Evolutionary conservation across 1,140 invertebrate genomes (phyloP), one percentile per base, ranked within the genome.

Genomic region (Melanaphis sacchari): DNA sequence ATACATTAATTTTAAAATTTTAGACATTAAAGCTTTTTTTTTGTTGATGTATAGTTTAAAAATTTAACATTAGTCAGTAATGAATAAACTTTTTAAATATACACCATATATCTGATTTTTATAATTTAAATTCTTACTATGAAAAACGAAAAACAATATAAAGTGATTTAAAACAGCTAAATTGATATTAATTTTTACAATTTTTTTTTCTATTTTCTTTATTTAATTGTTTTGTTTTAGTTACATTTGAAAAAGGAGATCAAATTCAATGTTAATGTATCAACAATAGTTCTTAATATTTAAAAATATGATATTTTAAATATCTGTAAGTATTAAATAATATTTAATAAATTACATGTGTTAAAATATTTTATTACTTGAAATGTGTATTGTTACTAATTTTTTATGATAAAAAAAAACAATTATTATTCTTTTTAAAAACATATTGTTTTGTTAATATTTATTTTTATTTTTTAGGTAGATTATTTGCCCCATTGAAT

Each of bases 171-270:
- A 59, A 11, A 11, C 11, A 31, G 31, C 26, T 31, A 59, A 59
- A 59, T 31, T 59, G 9, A 59, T 82, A 36, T 15, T 18, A 9
- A 3, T 88, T 21, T 49, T 46, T 21, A 88, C 41, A 11, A n/a
- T 46, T 46, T 88, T 22, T 36, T n/a, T n/a, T n/a, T n/a, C n/a
- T n/a, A n/a, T n/a, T n/a, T n/a, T 49, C 21, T 43, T 18, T n/a
- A 46, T 21, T 49, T 43, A 4, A 6, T 26, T 36, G n/a, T 66
- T 90, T 41, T 90, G 7, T 21, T 90, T 41, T 66, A 90, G 89
- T 90, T 90, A n/a, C 54, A n/a, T 43, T 43, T 90, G 38, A 90
- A 41, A 90, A 90, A 66, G 26, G 21, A 38, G 31, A 90, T 90
- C 15, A 15, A 41, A 40, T 66, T 90, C 38, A 41, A 66, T 41